Evolutionary conservation across 2,888 invertebrate species (phyloP).

Genomic region (Trypoxylon attenuatum): DNA sequence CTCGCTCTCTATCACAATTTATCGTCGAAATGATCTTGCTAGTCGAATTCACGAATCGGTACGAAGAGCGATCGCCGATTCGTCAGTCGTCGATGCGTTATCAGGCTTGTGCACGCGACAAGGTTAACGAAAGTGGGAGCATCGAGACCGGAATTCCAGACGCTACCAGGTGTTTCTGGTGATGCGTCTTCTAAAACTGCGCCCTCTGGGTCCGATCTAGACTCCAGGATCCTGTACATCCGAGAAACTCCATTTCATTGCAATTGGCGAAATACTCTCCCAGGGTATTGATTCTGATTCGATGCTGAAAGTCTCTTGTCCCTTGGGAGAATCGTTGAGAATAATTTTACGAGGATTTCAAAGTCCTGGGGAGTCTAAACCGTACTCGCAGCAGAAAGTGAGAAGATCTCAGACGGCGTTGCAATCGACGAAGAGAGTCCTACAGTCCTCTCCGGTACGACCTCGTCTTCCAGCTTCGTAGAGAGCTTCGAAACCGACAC

Average conservation of each 20-base stretch:
- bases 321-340: neutral
- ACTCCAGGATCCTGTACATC: constrained; percentile 4
- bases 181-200: constrained; percentile 6
- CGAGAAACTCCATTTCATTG: neutral
- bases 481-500: constrained; percentile 84
- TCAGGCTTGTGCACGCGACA: too few relatives aligned
- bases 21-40: too few relatives aligned
- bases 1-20: too few relatives aligned
- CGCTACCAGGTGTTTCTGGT: constrained; percentile 2
- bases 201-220: constrained; percentile 24
- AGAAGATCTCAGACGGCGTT: constrained; percentile 84
- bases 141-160: constrained; percentile 5
- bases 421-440: constrained; percentile 89
- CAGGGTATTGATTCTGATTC: neutral
- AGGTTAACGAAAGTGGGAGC: neutral
- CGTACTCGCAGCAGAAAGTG: constrained; percentile 18
- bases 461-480: constrained; percentile 92
- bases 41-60: neutral
- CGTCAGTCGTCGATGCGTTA: neutral
- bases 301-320: neutral
- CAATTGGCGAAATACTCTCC: neutral
- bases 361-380: constrained; percentile 25
- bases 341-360: neutral
- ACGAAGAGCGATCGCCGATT: neutral
- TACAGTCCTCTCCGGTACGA: constrained; percentile 90